Evolutionary conservation across 2,113 vertebrate species (phyloP), one percentile per base, ranked within the genome.

Genomic region (Xyrauchen texanus): DNA sequence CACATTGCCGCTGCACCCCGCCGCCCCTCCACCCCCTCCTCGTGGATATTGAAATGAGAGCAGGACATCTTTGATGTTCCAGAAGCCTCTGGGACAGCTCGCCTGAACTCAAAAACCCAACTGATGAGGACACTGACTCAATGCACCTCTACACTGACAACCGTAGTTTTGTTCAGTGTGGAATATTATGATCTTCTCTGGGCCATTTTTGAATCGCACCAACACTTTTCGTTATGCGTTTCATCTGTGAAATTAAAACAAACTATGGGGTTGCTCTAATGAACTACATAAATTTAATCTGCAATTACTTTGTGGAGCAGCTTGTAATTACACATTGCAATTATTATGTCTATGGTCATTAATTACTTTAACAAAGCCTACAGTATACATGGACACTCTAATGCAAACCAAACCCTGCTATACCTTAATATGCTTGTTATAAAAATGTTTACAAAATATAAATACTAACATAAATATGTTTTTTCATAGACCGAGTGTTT

Each of bases 401-500:
- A 89, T 85, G 68, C 52, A 21, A 49, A 67, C 45, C 76, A 68
- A 12, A 77, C 42, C 8, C 64, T 16, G 51, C 34, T 53, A 21
- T 66, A 45, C 5, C 21, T 55, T 45, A 42, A 13, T 4, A n/a
- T 58, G 6, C 58, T 67, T 69, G 7, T 6, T 6, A 8, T 49
- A 53, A 10, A 10, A 10, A n/a, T 7, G n/a, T 13, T 58, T 15
- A 15, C 15, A 58, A n/a, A 7, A 7, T 58, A 15, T n/a, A 7
- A 15, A 0, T 15, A 15, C n/a, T 15, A 6, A 49, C 8, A 49
- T 5, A 49, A 7, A 7, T 49, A 69, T 55, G 79, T 87, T 83
- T 80, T 88, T 89, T 83, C 21, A 49, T 80, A 98, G 97, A 98
- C 91, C 94, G 95, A 87, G 94, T 98, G 81, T 98, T 98, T 87